These are phyloP conservation scores for Deilephila porcellus DNA, from an alignment of 2,888 invertebrate species.

Conservation along the genomic window DNA sequence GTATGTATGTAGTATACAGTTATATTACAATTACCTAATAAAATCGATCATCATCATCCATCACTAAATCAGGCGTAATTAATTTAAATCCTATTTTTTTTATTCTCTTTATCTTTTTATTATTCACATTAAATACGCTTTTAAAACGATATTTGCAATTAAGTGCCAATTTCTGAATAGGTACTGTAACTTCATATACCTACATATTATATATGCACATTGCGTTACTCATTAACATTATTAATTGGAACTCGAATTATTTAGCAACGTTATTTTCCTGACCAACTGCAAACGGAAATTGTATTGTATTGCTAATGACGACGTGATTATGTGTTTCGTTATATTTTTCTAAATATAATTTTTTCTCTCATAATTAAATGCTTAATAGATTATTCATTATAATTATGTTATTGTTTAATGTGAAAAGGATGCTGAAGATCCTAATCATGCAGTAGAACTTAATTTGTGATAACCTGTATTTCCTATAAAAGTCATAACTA, in stretches of 20 bases:
- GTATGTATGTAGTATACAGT: no score
- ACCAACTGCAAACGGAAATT: neutral
- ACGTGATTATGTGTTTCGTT: no score
- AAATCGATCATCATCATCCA: neutral
- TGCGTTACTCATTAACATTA: neutral
- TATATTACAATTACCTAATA: no score
- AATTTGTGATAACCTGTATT: neutral
- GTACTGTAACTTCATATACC: neutral
- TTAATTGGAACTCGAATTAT: neutral
- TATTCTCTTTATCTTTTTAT: neutral
- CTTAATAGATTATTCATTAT: no score
- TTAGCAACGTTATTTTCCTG: neutral
- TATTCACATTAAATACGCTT: neutral
- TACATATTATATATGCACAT: neutral
- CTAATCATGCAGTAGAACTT: neutral
- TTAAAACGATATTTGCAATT: neutral
- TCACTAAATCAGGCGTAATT: neutral
- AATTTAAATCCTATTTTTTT: neutral
- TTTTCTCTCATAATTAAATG: no score
- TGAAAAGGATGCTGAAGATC: neutral
- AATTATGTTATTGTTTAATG: no score
- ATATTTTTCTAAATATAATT: no score
- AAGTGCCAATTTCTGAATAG: neutral
- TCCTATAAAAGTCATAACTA: no score
- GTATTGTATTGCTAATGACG: no score